Evolutionary conservation across 2,797 vertebrate genomes (phyloP), one percentile per base, ranked within the genome.

Genomic region (Pagetopsis macropterus): DNA sequence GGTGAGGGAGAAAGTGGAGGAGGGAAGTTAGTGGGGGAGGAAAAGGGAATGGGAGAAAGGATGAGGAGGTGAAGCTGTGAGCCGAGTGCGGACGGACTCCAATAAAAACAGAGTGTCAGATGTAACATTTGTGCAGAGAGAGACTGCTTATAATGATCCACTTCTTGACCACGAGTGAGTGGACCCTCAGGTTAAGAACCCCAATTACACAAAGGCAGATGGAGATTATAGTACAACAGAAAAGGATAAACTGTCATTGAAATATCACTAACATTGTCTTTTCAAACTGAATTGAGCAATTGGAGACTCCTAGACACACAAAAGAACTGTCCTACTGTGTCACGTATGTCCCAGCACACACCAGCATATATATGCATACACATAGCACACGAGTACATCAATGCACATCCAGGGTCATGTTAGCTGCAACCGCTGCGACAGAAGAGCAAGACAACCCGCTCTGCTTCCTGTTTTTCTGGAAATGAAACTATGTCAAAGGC

Each of bases 381-480:
- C 48, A 37, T 49, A 63, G 16, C 66, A 68, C 76, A 78, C 72
- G 75, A 77, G 69, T 43, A 79, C 64, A 84, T 77, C 73, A 72
- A 54, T 85, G 64, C 62, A 88, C 63, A 89, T 79, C 66, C 83
- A 89, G 89, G 89, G 89, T 91, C 91, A 91, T 48, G 52, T 84
- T 86, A 82, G 84, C 88, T 85, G 77, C 56, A 81, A 74, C 79
- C 73, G 10, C 85, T 85, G 80, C 89, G 81, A 90, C 85, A 86
- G 78, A 88, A 87, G 86, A 81, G 81, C 85, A 89, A 85, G 84
- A 89, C 81, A 86, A 88, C 87, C 79, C 72, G 84, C 83, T 86
- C 86, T 88, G 90, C 89, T 93, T 94, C 93, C 93, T 94, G 93
- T 94, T 94, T 94, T 92, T 90, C 90, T 91, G 90, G 84, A 88